Evolutionary conservation across 2,888 invertebrate species (phyloP), one percentile per base, ranked within the genome.

Genomic region (Mylabris sibirica): DNA sequence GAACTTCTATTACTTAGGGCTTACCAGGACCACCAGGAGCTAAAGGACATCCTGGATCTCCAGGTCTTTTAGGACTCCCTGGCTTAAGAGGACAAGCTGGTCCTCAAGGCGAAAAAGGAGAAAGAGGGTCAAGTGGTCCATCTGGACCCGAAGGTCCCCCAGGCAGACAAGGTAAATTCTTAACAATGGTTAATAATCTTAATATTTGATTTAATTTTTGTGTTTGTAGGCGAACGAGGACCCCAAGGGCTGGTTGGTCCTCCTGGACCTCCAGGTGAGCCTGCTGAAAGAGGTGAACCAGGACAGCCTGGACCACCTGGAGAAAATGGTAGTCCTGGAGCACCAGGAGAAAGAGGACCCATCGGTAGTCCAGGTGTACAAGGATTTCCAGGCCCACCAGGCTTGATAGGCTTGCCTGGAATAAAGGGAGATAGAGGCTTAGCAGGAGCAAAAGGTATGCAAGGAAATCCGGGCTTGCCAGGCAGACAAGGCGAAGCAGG

Each of bases 281-380:
- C 92, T 60, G 94, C 92, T 0, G 93, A 94, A 82, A 86, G 93
- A 78, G 94, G 94, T 22, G 93, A 93, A 77, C 87, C 91, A 0
- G 94, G 94, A 3, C 85, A 88, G 5, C 89, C 92, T 0, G 95
- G 95, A 1, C 84, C 88, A 0, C 88, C 91, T 6, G 94, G 94
- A 1, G 91, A 93, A n/a, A 84, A 88, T 0, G 95, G 95, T 0
- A 88, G 89, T 0, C 88, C 90, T 3, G 95, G 94, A 41, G 87
- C 88, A 1, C 88, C 90, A 2, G 95, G 94, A 44, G 93, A 94
- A 76, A 85, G 93, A 69, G 95, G 95, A 1, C 87, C 88, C 22
- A 87, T 89, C 30, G 95, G 95, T 2, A 85, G 89, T 5, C 91
- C 90, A 75, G 94, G 94, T 0, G 78, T 88, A 0, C 90, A 90